Evolutionary conservation across 2,797 vertebrate species (phyloP).

Genomic region (Vultur gryphus): DNA sequence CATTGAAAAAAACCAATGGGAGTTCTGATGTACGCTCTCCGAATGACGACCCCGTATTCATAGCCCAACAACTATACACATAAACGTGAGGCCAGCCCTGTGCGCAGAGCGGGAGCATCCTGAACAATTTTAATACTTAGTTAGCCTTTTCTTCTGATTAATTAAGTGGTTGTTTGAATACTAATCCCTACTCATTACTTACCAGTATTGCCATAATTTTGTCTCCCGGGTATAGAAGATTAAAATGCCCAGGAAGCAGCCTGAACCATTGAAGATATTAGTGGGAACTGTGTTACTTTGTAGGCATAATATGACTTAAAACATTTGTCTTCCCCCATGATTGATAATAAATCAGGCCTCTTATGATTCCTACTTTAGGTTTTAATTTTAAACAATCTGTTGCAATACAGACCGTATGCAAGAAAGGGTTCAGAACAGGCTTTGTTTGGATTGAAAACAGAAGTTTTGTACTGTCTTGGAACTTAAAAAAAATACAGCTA

Average conservation of each 20-base stretch:
- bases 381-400: not conserved
- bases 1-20: no score
- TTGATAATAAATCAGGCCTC: not conserved
- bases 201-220: not conserved
- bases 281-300: not conserved
- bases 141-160: not conserved
- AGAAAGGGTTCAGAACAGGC: not conserved
- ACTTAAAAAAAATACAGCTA: not conserved
- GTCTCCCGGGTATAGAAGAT: not conserved
- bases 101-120: not conserved
- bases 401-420: not conserved
- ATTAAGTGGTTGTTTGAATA: not conserved
- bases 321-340: not conserved
- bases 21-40: not conserved
- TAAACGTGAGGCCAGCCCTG: not conserved
- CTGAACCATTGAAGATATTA: not conserved
- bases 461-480: not conserved
- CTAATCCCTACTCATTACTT: not conserved
- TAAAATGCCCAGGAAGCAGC: not conserved
- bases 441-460: not conserved
- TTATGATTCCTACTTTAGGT: not conserved
- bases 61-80: accelerated
- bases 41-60: accelerated
- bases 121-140: not conserved
- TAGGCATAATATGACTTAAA: not conserved